These are phyloP conservation scores for Apomyelois bistriatella DNA, from an alignment of 2,888 invertebrate species.

Conservation along the genomic window DNA sequence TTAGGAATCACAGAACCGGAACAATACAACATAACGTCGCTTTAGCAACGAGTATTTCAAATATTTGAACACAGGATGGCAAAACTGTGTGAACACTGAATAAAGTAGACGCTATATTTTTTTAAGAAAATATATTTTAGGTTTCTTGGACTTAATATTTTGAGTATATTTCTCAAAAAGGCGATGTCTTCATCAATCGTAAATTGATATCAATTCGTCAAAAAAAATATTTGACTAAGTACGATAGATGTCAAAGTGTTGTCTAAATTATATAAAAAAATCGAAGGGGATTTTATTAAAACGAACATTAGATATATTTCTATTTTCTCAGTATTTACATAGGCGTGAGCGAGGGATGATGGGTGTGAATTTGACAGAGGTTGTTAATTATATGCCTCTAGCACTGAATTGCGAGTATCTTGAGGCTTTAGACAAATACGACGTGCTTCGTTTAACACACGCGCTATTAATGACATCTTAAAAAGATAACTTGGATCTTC, in stretches of 20 bases:
- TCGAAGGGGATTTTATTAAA: neutral
- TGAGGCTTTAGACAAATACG: slow-evolving; percentile 50
- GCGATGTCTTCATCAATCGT: too few relatives aligned
- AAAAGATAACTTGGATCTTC: slow-evolving; percentile 25
- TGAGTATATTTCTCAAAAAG: too few relatives aligned
- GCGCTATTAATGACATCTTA: slow-evolving; percentile 51
- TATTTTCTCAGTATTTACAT: slow-evolving; percentile 17
- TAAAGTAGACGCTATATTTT: too few relatives aligned
- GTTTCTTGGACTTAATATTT: too few relatives aligned
- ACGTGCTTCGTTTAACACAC: slow-evolving; percentile 52
- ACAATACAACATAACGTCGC: neutral
- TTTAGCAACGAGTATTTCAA: too few relatives aligned
- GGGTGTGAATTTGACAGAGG: slow-evolving; percentile 69
- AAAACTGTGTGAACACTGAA: too few relatives aligned
- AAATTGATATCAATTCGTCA: too few relatives aligned
- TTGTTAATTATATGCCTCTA: slow-evolving; percentile 67
- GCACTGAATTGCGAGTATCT: slow-evolving; percentile 43
- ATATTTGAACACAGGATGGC: too few relatives aligned
- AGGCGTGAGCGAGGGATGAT: slow-evolving; percentile 38
- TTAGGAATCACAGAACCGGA: neutral
- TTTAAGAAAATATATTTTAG: too few relatives aligned
- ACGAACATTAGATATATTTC: neutral
- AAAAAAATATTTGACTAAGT: too few relatives aligned
- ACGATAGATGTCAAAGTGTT: too few relatives aligned
- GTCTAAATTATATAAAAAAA: neutral